Evolutionary conservation across 2,797 vertebrate genomes (phyloP), one percentile per base, ranked within the genome.

Genomic region (Coracias cyanogaster): DNA sequence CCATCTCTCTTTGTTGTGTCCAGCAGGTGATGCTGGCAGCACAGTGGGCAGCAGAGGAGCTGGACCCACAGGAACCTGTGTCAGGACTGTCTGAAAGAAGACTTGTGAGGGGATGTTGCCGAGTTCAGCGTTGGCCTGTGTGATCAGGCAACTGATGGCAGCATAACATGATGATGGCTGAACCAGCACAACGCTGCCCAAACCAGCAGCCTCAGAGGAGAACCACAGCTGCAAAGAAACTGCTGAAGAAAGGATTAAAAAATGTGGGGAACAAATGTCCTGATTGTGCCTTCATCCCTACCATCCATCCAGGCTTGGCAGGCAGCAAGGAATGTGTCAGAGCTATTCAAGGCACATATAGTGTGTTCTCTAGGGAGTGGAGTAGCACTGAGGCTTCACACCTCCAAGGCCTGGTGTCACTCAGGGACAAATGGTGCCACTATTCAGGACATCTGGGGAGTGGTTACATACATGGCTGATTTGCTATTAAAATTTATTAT

Each of bases 311-410:
- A 13, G 25, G 43, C 15, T 35, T 71, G n/a, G 54, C 43, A 66
- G 22, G 24, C 37, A 57, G 29, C 37, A 41, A 52, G 41, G 25
- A 83, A 19, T 15, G 37, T 7, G 12, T 54, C 2, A 3, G 33
- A 89, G 55, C 29, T 9, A 21, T 64, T 58, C 37, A 52, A 52
- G 31, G 49, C 31, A 8, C 41, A 43, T 0, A 48, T 0, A 1
- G 9, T 19, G 52, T 37, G 26, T 43, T 6, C 48, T 78, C 21
- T 1, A 1, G 43, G 52, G 35, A 89, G 35, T 4, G 4, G 26
- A 64, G 16, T 21, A 82, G 85, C 35, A 43, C 24, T 1, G 2
- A 78, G 46, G 71, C 61, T 69, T 69, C 58, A 19, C 37, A 73
- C 24, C 24, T 72, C 24, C 12, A 64, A 29, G 2, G 3, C 35